phyloP scores from a whole-genome alignment of 2,113 vertebrate species.

The Capreolus pygargus region DNA sequence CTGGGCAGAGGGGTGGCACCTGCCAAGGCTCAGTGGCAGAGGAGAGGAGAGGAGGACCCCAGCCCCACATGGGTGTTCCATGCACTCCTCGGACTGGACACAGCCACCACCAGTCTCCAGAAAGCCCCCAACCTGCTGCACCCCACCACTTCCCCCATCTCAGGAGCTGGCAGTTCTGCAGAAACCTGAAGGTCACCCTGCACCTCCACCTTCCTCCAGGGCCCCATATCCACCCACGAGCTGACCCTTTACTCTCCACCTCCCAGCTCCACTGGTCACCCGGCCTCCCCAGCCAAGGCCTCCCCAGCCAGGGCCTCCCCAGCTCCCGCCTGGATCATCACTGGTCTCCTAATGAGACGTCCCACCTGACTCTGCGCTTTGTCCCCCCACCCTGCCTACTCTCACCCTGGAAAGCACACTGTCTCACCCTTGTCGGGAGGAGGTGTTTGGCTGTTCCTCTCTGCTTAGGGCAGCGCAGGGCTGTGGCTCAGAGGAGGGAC shows the following conservation, averaged over 20 bases:
- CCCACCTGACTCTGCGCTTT: neutral
- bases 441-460: neutral
- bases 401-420: too few relatives aligned
- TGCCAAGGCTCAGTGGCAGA: neutral
- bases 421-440: too few relatives aligned
- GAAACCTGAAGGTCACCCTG: neutral
- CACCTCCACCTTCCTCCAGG: neutral
- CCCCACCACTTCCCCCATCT: rapidly evolving
- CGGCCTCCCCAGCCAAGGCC: rapidly evolving
- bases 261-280: neutral
- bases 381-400: rapidly evolving
- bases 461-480: neutral
- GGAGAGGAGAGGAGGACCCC: neutral
- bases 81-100: rapidly evolving
- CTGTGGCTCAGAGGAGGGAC: neutral
- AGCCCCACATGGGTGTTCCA: neutral
- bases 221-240: neutral
- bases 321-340: rapidly evolving
- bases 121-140: neutral
- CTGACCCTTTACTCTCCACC: rapidly evolving
- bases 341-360: neutral
- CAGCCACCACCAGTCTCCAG: neutral
- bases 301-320: too few relatives aligned
- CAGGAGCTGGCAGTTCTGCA: neutral
- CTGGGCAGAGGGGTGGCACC: neutral